Percentiles rank a stretch among this genome's conserved stretches.
These are phyloP conservation scores for Nomada fucata DNA, from an alignment of 2,888 invertebrate species.

Conservation along the genomic window DNA sequence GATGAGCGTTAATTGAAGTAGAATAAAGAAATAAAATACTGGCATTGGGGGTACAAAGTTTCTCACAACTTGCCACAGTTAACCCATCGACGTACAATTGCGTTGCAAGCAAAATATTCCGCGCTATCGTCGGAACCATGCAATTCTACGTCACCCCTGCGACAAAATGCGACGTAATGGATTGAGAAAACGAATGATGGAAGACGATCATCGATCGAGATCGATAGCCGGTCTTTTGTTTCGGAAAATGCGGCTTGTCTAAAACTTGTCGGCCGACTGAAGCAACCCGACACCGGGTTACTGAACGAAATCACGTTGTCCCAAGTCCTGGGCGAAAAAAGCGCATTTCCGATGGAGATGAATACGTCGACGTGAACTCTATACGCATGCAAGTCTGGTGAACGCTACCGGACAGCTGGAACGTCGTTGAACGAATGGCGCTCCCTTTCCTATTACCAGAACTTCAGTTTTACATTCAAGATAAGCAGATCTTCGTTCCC, in stretches of 20 bases:
- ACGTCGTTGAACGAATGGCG: not conserved
- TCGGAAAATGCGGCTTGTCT: constrained; percentile 40
- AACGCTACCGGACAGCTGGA: not conserved
- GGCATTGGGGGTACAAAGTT: too few species aligned
- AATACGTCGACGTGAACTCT: constrained; percentile 4
- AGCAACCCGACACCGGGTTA: not conserved
- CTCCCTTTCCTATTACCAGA: not conserved
- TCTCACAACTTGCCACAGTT: too few species aligned
- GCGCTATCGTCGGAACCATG: too few species aligned
- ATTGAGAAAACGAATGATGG: not conserved
- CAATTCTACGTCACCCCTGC: not conserved
- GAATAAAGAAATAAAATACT: too few species aligned
- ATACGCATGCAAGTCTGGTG: not conserved
- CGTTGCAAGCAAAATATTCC: not conserved
- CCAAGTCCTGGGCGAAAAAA: not conserved
- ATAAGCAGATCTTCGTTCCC: not conserved
- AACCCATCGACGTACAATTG: too few species aligned
- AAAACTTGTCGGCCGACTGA: constrained; percentile 32
- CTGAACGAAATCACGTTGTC: constrained; percentile 32
- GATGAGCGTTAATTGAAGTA: constrained; percentile 30
- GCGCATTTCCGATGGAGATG: constrained; percentile 17
- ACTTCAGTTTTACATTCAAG: not conserved
- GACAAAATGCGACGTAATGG: not conserved
- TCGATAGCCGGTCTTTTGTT: constrained; percentile 39
- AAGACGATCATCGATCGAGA: constrained; percentile 49